Conservation (phyloP, 2,113 vertebrate genomes). For the Alouatta palliata region DNA sequence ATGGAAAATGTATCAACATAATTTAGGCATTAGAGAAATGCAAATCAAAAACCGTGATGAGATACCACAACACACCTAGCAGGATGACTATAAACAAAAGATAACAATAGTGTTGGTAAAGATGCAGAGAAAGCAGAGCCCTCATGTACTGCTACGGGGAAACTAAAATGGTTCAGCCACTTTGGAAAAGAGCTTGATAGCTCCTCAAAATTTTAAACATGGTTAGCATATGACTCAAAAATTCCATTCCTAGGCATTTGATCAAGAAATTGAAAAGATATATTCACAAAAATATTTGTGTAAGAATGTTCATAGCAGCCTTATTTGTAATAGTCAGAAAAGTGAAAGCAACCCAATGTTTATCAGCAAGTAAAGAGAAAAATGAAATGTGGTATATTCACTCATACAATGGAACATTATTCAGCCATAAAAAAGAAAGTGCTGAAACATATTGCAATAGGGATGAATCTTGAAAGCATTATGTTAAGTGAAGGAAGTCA, state of each 20-base stretch:
- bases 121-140: neutral
- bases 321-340: neutral
- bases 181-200: neutral
- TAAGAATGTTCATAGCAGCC: neutral
- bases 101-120: neutral
- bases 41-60: neutral
- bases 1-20: neutral
- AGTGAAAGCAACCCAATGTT: neutral
- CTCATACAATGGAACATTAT: neutral
- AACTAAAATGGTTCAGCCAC: neutral
- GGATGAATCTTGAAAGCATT: neutral
- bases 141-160: neutral
- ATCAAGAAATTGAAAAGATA: neutral
- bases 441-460: neutral
- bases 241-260: neutral
- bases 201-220: neutral
- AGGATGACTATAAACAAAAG: neutral
- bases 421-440: neutral
- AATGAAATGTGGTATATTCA: neutral
- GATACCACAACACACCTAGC: neutral
- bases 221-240: neutral
- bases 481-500: neutral
- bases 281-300: neutral
- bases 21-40: neutral
- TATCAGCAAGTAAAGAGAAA: neutral